Percentiles rank a stretch among this genome's conserved stretches.
phyloP scores from a whole-genome alignment of 2,797 vertebrate species.

The Eulemur rubriventer region DNA sequence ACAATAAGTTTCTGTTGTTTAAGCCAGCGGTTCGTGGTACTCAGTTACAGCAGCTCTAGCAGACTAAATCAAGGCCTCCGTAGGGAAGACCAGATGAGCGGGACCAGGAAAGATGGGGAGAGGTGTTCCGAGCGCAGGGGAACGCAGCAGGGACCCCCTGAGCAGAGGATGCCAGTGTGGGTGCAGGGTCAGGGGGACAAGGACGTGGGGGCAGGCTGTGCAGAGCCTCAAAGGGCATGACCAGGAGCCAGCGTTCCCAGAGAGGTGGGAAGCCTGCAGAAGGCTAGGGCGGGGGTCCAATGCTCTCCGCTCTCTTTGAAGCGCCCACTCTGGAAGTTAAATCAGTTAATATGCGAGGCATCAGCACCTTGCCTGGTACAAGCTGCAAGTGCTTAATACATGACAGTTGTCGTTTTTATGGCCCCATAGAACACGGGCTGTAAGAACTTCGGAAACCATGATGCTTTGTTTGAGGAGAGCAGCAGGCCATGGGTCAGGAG shows the following conservation, averaged over 20 bases:
- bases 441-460: background rate
- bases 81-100: background rate
- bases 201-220: fast-evolving
- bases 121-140: fast-evolving
- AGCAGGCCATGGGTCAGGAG: background rate
- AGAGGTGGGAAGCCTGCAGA: background rate
- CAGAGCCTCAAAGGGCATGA: fast-evolving
- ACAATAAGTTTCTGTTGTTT: background rate
- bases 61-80: fast-evolving
- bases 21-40: background rate
- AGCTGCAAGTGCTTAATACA: background rate
- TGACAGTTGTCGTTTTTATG: background rate
- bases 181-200: fast-evolving
- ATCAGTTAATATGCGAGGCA: fast-evolving
- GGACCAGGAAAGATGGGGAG: background rate
- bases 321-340: background rate
- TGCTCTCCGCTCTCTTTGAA: background rate
- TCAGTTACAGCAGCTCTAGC: background rate
- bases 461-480: background rate
- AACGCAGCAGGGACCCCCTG: background rate
- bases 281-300: fast-evolving
- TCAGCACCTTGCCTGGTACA: fast-evolving
- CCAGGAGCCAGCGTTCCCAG: too few species aligned
- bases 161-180: background rate
- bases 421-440: background rate